Conservation (phyloP, 2,888 invertebrate genomes). For the Andrena dorsata region DNA sequence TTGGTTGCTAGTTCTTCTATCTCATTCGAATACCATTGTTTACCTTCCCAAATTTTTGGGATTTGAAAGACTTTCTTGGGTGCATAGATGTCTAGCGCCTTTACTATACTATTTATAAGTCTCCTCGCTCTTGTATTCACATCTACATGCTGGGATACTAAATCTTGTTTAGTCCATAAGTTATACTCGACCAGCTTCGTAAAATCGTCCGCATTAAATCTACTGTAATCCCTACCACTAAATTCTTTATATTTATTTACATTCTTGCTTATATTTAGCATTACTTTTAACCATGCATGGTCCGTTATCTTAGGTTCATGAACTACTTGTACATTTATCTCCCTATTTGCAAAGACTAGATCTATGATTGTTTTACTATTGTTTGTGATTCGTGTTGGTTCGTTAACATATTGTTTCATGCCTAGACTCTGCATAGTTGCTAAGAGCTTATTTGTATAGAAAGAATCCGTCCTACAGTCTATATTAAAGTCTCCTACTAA, state of each 20-base stretch:
- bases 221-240: background rate
- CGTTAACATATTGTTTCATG: no score
- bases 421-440: no score
- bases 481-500: no score
- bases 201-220: background rate
- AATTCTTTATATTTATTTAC: background rate
- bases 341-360: no score
- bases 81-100: background rate
- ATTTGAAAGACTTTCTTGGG: background rate
- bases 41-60: background rate
- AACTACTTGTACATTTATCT: no score
- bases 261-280: background rate
- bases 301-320: no score
- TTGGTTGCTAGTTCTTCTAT: background rate
- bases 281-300: background rate
- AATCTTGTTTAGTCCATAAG: background rate
- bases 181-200: background rate
- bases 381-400: no score
- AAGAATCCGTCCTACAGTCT: no score
- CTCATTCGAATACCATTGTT: background rate
- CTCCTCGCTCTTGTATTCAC: background rate
- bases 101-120: background rate
- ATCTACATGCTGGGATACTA: background rate
- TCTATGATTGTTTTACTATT: no score
- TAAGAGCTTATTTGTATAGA: no score